phyloP scores from a whole-genome alignment of 2,113 vertebrate genomes.

The Callocephalon fimbriatum region DNA sequence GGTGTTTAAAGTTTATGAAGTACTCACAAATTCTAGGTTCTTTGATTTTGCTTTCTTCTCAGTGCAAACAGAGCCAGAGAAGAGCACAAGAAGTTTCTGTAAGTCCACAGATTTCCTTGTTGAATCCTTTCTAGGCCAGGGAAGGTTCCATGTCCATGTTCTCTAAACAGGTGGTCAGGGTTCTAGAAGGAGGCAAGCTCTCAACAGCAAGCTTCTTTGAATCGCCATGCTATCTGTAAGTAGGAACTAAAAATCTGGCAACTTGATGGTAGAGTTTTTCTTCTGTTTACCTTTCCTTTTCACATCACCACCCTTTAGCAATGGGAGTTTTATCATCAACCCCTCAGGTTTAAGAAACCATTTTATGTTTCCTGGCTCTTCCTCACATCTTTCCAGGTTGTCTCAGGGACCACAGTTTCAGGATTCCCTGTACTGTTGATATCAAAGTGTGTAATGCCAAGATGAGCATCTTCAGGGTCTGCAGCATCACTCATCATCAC shows the following conservation, averaged over 20 bases:
- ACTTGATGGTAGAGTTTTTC: background rate
- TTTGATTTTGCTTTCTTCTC: background rate
- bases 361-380: background rate
- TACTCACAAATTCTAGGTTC: background rate
- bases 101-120: background rate
- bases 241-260: background rate
- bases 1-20: background rate
- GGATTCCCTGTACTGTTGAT: background rate
- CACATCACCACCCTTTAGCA: background rate
- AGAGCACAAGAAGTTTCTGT: background rate
- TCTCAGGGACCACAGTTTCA: background rate
- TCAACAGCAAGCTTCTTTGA: background rate
- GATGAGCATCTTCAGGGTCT: background rate
- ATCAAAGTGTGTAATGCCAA: accelerated
- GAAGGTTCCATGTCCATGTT: background rate
- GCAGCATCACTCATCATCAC: background rate
- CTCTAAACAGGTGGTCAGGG: background rate
- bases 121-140: background rate
- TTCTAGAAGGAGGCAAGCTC: background rate
- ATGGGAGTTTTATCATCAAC: background rate
- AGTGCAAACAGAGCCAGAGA: background rate
- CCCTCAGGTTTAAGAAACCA: background rate
- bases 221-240: background rate
- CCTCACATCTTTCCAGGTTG: background rate
- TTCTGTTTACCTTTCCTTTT: background rate